Percentiles rank a stretch among this genome's conserved stretches.
These are phyloP conservation scores for Cacatua alba DNA, from an alignment of 2,113 vertebrate genomes.

Conservation along the genomic window DNA sequence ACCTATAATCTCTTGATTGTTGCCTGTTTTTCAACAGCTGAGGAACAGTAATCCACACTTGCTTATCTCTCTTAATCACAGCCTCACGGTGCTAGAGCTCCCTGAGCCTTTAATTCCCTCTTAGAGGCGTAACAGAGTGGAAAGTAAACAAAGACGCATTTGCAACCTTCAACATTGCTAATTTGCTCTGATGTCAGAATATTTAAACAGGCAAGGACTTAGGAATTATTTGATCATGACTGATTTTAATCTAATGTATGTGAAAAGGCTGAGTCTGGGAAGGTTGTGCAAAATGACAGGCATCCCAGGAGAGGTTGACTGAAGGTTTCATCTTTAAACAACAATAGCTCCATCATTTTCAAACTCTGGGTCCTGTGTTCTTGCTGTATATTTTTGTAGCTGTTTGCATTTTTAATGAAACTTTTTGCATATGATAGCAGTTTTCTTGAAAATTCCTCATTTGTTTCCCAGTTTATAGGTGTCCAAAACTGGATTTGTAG, in stretches of 20 bases:
- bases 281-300: conserved; percentile 72
- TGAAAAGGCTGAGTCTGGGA: conserved; percentile 73
- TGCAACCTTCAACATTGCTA: conserved; percentile 81
- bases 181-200: conserved; percentile 87
- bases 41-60: conserved; percentile 81
- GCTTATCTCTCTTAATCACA: conserved; percentile 84
- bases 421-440: not conserved
- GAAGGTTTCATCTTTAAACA: conserved; percentile 75
- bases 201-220: conserved; percentile 78
- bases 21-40: conserved; percentile 78
- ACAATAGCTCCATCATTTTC: conserved; percentile 70
- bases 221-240: conserved; percentile 80
- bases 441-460: conserved; percentile 37
- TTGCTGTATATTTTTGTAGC: conserved; percentile 2
- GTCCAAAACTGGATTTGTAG: not conserved
- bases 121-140: conserved; percentile 80
- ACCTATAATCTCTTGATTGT: conserved; percentile 80
- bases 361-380: conserved; percentile 26
- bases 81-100: conserved; percentile 71
- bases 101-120: conserved; percentile 85
- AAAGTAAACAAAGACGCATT: conserved; percentile 86
- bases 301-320: conserved; percentile 72
- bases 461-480: conserved; percentile 17
- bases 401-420: conserved; percentile 12
- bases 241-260: conserved; percentile 81